Percentiles rank a stretch among this genome's conserved stretches.
Conservation (phyloP, 2,113 vertebrate genomes). For the Burhinus oedicnemus region DNA sequence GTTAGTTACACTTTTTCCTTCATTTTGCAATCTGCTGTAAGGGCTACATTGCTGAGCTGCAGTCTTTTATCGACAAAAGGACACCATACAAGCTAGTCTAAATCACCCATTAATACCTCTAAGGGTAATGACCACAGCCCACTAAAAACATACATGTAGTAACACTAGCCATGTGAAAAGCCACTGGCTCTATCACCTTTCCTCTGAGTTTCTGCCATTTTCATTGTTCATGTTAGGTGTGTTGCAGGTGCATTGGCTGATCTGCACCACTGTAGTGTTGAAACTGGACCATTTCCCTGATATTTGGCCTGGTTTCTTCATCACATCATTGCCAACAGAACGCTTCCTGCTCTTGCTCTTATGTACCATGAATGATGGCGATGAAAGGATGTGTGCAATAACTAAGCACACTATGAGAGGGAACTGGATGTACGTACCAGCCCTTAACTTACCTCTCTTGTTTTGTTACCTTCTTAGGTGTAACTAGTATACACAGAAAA, state of each 20-base stretch:
- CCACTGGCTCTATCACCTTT: background rate
- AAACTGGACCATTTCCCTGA: background rate
- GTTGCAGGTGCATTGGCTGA: background rate
- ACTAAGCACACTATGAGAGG: background rate
- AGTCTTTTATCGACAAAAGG: background rate
- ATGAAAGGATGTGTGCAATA: background rate
- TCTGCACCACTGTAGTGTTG: background rate
- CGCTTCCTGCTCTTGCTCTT: background rate
- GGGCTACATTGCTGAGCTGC: background rate
- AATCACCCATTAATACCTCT: background rate
- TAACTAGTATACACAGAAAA: background rate
- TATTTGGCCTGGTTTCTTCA: background rate
- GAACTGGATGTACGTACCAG: background rate
- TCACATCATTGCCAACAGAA: background rate
- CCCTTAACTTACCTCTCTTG: background rate
- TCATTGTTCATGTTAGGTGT: background rate
- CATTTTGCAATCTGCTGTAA: background rate
- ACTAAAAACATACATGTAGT: background rate
- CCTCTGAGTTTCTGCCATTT: background rate
- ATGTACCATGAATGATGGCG: fast-evolving
- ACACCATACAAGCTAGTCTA: background rate
- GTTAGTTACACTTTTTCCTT: background rate
- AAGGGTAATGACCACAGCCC: background rate
- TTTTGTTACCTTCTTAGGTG: background rate
- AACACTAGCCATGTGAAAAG: fast-evolving